These are phyloP conservation scores for Saccopteryx leptura DNA, from an alignment of 2,113 vertebrate genomes.

Conservation along the genomic window DNA sequence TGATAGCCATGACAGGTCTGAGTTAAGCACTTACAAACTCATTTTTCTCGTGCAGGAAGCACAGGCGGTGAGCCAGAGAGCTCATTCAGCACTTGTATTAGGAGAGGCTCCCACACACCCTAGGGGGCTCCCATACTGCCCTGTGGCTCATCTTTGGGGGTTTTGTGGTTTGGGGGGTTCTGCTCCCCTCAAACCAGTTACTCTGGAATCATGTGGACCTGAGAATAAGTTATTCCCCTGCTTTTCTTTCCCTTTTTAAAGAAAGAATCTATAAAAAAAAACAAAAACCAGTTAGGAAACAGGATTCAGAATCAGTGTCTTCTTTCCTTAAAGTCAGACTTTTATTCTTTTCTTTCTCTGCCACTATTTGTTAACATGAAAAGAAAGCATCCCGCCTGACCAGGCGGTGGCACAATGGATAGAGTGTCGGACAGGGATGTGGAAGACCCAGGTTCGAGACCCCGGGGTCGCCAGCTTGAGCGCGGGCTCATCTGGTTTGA, in stretches of 20 bases:
- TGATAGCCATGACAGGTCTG: neutral
- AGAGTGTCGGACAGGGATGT: too few relatives aligned
- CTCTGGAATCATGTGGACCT: neutral
- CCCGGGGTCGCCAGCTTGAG: too few relatives aligned
- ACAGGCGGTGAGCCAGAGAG: neutral
- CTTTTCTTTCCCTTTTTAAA: neutral
- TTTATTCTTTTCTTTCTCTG: neutral
- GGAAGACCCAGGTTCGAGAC: too few relatives aligned
- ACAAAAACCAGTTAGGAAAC: neutral
- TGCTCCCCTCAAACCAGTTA: neutral
- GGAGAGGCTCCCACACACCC: rapidly evolving
- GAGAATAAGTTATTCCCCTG: neutral
- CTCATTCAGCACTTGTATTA: rapidly evolving
- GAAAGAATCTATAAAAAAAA: neutral
- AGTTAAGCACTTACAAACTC: neutral
- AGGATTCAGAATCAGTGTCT: neutral
- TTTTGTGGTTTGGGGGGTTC: neutral
- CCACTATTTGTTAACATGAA: neutral
- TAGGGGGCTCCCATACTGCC: neutral
- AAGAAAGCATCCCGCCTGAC: neutral
- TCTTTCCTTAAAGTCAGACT: neutral
- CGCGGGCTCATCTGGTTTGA: too few relatives aligned
- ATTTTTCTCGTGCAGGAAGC: rapidly evolving
- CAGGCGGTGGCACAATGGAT: too few relatives aligned
- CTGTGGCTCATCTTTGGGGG: neutral